Percentiles rank a stretch among this genome's conserved stretches.
Evolutionary conservation across 2,113 vertebrate genomes (phyloP).

Genomic region (Pyxicephalus adspersus): DNA sequence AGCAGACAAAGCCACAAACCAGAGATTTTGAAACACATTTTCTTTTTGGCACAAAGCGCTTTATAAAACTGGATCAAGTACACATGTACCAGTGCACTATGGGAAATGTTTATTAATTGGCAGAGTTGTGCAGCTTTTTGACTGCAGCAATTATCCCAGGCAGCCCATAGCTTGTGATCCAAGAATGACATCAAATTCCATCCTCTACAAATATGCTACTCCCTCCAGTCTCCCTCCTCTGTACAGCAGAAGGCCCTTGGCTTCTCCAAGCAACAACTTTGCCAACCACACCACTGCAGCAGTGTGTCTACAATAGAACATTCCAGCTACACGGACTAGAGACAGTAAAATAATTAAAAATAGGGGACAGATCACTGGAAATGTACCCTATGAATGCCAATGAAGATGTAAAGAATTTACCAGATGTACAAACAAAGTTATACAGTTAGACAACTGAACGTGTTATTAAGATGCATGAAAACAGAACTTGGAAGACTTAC

Average conservation of each 20-base stretch:
- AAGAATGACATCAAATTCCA: constrained; percentile 36
- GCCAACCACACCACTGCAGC: neutral
- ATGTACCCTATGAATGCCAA: too few relatives aligned
- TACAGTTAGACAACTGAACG: too few relatives aligned
- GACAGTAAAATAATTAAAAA: too few relatives aligned
- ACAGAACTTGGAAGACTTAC: too few relatives aligned
- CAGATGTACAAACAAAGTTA: too few relatives aligned
- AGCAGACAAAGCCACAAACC: neutral
- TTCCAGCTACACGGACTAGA: too few relatives aligned
- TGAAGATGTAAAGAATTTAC: too few relatives aligned
- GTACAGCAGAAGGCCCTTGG: neutral
- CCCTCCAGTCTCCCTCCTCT: constrained; percentile 20
- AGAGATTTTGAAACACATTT: neutral
- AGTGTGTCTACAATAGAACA: too few relatives aligned
- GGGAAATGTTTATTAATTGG: constrained; percentile 11
- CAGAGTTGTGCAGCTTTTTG: constrained; percentile 11
- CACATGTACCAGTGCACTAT: neutral
- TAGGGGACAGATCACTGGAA: too few relatives aligned
- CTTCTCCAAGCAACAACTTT: neutral
- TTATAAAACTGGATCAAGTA: neutral
- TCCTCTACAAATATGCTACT: neutral
- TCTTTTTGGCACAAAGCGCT: neutral
- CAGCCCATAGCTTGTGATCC: neutral
- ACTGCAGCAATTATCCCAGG: constrained; percentile 8
- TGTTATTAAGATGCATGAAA: too few relatives aligned